Evolutionary conservation across 2,888 invertebrate genomes (phyloP), one percentile per base, ranked within the genome.

Genomic region (Ganaspis brasiliensis): DNA sequence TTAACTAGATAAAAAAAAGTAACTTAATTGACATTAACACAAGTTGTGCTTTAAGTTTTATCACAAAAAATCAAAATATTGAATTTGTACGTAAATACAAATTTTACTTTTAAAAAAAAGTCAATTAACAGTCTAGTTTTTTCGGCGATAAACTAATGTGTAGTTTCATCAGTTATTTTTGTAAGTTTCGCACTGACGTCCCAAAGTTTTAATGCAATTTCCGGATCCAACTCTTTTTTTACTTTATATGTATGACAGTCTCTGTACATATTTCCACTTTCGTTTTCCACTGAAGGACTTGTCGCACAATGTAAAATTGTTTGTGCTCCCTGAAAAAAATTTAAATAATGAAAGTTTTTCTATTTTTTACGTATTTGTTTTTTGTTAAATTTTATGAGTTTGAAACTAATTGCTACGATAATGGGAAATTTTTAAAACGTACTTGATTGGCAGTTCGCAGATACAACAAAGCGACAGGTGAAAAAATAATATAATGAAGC

Each of bases 301-400:
- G 96, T 94, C 0, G 96, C 96, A 89, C 96, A 96, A 90, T 95
- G 95, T 12, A 97, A 92, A 24, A 96, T 93, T 1, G 96, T 96
- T 91, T 97, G 96, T 0, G 96, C 94, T 57, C 97, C 97, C 96
- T 97, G 92, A 56, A 92, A 92, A 40, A 79, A 83, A 78, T 81
- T 76, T 63, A 79, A 74, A 73, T 52, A 70, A 40, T 56, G 35
- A 59, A n/a, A n/a, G n/a, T n/a, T n/a, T n/a, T n/a, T n/a, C n/a
- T n/a, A n/a, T n/a, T n/a, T n/a, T n/a, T n/a, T n/a, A n/a, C n/a
- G n/a, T n/a, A n/a, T n/a, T n/a, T n/a, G n/a, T n/a, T n/a, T n/a
- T 49, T 10, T 49, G 31, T 31, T 31, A 31, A 31, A 31, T 31
- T 31, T n/a, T n/a, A n/a, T n/a, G n/a, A n/a, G n/a, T n/a, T n/a